A percentile compares a stretch with the other conserved stretches of the same genome.
These are phyloP conservation scores for Nyctibius bracteatus DNA, from an alignment of 2,113 vertebrate species.

Conservation along the genomic window DNA sequence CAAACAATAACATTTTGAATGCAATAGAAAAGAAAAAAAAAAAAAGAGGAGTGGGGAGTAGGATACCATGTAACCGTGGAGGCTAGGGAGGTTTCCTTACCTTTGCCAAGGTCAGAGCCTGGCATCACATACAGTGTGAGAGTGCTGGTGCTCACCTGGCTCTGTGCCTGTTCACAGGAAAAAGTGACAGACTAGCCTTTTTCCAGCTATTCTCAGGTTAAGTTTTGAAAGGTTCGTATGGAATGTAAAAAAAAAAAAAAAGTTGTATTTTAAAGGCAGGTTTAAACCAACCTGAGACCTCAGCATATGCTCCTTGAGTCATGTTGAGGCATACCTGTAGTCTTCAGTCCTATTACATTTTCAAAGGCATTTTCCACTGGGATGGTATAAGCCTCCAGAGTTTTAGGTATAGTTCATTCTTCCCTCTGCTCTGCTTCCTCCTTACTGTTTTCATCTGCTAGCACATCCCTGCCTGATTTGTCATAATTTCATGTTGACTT, in stretches of 20 bases:
- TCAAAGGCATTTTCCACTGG: not conserved
- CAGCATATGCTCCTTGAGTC: not conserved
- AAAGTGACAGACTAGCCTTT: slow-evolving; percentile 11
- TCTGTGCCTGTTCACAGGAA: not conserved
- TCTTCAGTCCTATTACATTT: not conserved
- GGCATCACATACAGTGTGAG: not conserved
- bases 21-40: not conserved
- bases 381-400: not conserved
- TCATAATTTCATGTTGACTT: slow-evolving; percentile 58
- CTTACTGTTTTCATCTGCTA: slow-evolving; percentile 33
- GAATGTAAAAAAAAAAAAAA: not conserved
- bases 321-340: not conserved
- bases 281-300: not conserved
- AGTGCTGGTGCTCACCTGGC: not conserved
- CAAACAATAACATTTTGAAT: not conserved
- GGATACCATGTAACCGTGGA: not conserved
- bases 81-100: not conserved
- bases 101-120: not conserved
- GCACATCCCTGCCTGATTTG: slow-evolving; percentile 17
- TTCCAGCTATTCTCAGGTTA: slow-evolving; percentile 20
- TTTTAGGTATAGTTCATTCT: not conserved
- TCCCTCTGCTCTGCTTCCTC: not conserved
- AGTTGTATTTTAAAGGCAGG: not conserved
- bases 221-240: slow-evolving; percentile 4
- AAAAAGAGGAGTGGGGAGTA: not conserved